Conservation (phyloP, 2,888 invertebrate genomes). For the Spialia ferax region DNA sequence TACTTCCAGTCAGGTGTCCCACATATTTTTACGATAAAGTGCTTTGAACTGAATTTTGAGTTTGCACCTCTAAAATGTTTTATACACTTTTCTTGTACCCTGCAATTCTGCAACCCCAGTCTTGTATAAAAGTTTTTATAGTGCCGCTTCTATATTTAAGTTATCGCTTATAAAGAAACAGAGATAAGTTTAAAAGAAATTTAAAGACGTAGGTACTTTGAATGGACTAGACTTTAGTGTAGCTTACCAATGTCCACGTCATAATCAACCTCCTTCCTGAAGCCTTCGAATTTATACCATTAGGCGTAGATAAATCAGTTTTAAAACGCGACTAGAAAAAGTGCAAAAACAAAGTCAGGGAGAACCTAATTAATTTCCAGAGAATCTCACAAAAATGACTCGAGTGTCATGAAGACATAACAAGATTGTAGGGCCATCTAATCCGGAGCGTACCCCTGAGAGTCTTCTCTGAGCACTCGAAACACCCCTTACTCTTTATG, state of each 20-base stretch:
- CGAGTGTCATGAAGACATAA: slow-evolving; percentile 3
- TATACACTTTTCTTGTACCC: background rate
- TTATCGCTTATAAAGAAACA: too few relatives aligned
- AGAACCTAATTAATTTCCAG: background rate
- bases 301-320: background rate
- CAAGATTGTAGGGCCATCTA: slow-evolving; percentile 4
- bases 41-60: slow-evolving; percentile 23
- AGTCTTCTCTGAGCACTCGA: background rate
- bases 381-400: background rate
- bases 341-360: background rate
- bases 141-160: too few relatives aligned
- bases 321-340: background rate
- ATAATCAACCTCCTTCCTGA: too few relatives aligned
- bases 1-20: slow-evolving; percentile 41
- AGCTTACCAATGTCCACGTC: too few relatives aligned
- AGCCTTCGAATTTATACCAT: too few relatives aligned
- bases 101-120: background rate
- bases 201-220: too few relatives aligned
- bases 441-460: background rate
- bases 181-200: too few relatives aligned
- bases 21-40: slow-evolving; percentile 35
- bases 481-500: background rate
- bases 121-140: background rate
- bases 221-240: too few relatives aligned
- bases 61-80: slow-evolving; percentile 10